Percentiles rank a stretch among this genome's conserved stretches.
Evolutionary conservation across 2,797 vertebrate genomes (phyloP).

Genomic region (Sus cebifrons): DNA sequence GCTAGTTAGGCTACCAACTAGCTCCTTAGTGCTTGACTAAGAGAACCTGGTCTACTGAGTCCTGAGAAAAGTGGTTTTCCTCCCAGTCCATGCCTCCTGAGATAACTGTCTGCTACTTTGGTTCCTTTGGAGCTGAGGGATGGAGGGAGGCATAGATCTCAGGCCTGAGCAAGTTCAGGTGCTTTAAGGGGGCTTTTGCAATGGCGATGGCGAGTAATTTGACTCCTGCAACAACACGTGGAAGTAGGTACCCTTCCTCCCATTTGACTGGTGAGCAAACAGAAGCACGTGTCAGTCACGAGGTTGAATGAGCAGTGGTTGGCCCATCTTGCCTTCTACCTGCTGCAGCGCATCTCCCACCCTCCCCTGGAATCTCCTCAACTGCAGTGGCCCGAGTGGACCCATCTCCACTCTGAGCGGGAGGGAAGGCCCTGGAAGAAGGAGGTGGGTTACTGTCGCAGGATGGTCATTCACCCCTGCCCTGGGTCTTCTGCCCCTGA

Average conservation of each 20-base stretch:
- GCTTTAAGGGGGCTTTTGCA: too few relatives aligned
- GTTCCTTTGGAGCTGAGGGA: neutral
- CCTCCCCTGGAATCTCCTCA: accelerated
- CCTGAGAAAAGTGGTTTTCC: neutral
- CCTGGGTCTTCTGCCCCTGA: neutral
- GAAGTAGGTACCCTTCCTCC: neutral
- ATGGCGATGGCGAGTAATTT: neutral
- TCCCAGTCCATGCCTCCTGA: accelerated
- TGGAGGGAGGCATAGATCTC: neutral
- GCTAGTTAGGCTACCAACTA: neutral
- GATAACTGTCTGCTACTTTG: neutral
- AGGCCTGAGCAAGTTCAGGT: too few relatives aligned
- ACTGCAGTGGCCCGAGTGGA: neutral
- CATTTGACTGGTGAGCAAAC: neutral
- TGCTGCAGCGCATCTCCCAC: neutral
- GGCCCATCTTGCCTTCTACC: neutral
- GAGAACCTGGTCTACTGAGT: neutral
- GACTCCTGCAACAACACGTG: neutral
- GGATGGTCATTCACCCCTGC: too few relatives aligned
- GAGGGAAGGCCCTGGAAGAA: neutral
- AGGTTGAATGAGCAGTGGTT: too few relatives aligned
- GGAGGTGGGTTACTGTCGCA: neutral
- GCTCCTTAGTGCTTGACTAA: neutral
- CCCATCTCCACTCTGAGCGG: accelerated
- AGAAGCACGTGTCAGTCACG: neutral